phyloP scores from a whole-genome alignment of 1,140 invertebrate species.

The Drosophila elegans region DNA sequence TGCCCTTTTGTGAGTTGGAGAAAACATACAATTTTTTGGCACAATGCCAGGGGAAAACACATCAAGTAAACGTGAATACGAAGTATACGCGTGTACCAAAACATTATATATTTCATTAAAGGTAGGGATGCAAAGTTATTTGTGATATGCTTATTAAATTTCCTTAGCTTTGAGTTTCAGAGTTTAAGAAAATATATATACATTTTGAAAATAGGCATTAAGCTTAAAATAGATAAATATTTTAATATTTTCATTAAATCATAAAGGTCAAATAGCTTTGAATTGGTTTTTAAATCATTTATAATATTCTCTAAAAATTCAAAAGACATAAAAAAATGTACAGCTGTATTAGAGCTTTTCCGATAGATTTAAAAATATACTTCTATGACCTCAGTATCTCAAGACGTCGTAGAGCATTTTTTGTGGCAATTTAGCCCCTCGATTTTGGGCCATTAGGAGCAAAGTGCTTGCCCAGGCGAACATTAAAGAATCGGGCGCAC shows the following conservation, averaged over 20 bases:
- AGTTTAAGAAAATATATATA: too few species aligned
- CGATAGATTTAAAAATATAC: background rate
- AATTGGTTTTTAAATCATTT: background rate
- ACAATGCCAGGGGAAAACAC: slow-evolving; percentile 7
- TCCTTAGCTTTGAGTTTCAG: too few species aligned
- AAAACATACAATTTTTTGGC: background rate
- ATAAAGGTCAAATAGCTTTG: too few species aligned
- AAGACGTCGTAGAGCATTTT: background rate
- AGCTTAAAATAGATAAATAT: too few species aligned
- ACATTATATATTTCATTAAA: background rate
- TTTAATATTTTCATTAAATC: too few species aligned
- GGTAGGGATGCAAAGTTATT: background rate
- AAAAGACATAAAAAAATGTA: background rate
- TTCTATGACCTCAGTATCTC: slow-evolving; percentile 15
- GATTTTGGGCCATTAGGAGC: slow-evolving; percentile 43
- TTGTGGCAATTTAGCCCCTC: slow-evolving; percentile 48
- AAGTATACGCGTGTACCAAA: background rate
- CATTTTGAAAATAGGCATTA: too few species aligned
- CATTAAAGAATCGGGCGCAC: slow-evolving; percentile 25
- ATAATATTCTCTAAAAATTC: too few species aligned
- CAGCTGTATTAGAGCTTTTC: background rate
- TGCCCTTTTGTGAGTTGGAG: slow-evolving; percentile 36
- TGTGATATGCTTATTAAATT: background rate
- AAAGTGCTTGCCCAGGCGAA: slow-evolving; percentile 42
- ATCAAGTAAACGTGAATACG: slow-evolving; percentile 3